These are phyloP conservation scores for Pachycephala philippinensis DNA, from an alignment of 2,113 vertebrate species.

Conservation along the genomic window DNA sequence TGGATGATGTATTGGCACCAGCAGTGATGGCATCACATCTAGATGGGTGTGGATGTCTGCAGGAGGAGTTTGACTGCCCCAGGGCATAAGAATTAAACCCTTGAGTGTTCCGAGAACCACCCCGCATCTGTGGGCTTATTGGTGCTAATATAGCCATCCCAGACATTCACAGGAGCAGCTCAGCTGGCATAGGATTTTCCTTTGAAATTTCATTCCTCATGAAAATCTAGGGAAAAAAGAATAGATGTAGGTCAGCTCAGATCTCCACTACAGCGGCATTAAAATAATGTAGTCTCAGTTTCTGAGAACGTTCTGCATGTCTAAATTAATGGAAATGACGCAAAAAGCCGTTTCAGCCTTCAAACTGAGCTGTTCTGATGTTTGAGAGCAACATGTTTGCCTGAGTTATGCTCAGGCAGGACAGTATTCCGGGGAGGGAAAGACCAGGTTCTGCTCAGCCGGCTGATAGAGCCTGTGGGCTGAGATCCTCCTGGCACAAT, in stretches of 20 bases:
- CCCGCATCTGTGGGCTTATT: background rate
- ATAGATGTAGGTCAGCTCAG: background rate
- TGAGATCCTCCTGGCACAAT: background rate
- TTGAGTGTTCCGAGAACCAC: background rate
- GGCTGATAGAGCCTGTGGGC: background rate
- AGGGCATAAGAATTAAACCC: background rate
- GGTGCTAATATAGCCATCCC: background rate
- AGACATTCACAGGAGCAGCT: background rate
- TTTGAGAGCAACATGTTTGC: background rate
- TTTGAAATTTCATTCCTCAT: background rate
- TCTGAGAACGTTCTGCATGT: background rate
- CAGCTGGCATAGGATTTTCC: background rate
- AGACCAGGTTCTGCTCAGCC: background rate
- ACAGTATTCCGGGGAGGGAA: background rate
- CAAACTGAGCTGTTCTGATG: accelerated
- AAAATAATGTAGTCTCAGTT: background rate
- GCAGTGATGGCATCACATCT: accelerated
- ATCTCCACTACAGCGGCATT: accelerated
- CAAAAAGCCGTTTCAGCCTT: background rate
- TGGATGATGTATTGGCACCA: background rate
- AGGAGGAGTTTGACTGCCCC: background rate
- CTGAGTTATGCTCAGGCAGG: accelerated
- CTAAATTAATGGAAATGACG: background rate
- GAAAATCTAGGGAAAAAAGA: background rate
- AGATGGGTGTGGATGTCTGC: background rate